Evolutionary conservation across 2,888 invertebrate species (phyloP).

Genomic region (Germaria angustata): DNA sequence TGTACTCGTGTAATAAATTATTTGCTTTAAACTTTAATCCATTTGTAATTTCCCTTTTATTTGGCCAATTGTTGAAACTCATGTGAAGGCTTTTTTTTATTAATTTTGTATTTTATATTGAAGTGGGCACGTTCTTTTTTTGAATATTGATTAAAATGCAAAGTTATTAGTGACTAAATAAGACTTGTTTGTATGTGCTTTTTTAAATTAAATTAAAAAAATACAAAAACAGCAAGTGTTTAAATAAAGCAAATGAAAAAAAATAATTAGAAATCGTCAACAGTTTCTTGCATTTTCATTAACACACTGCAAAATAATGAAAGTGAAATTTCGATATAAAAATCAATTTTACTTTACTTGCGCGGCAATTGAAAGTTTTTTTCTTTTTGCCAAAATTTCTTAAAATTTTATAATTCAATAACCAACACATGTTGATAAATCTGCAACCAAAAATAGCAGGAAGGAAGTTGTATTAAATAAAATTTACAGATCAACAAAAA

Average conservation of each 20-base stretch:
- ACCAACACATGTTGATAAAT: constrained; percentile 8
- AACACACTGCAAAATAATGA: constrained; percentile 49
- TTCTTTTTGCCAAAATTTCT: neutral
- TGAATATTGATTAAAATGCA: constrained; percentile 55
- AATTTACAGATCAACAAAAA: neutral
- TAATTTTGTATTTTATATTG: neutral
- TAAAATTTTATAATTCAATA: constrained; percentile 7
- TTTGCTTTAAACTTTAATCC: constrained; percentile 1
- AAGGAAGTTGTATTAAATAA: constrained; percentile 46
- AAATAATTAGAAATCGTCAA: constrained; percentile 62
- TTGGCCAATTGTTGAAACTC: constrained; percentile 28
- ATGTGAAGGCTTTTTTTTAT: constrained; percentile 20
- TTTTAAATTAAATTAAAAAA: neutral
- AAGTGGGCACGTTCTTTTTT: neutral
- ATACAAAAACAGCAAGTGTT: neutral
- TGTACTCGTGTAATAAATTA: neutral
- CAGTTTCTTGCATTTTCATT: constrained; percentile 53
- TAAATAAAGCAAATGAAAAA: too few relatives aligned
- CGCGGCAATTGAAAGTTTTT: constrained; percentile 38
- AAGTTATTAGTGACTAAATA: constrained; percentile 25
- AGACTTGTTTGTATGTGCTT: constrained; percentile 13
- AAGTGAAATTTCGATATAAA: constrained; percentile 55
- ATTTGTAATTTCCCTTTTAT: constrained; percentile 56
- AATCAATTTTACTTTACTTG: neutral
- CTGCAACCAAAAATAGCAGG: constrained; percentile 19